Evolutionary conservation across 2,113 vertebrate species (phyloP).

Genomic region (Xenopus laevis): DNA sequence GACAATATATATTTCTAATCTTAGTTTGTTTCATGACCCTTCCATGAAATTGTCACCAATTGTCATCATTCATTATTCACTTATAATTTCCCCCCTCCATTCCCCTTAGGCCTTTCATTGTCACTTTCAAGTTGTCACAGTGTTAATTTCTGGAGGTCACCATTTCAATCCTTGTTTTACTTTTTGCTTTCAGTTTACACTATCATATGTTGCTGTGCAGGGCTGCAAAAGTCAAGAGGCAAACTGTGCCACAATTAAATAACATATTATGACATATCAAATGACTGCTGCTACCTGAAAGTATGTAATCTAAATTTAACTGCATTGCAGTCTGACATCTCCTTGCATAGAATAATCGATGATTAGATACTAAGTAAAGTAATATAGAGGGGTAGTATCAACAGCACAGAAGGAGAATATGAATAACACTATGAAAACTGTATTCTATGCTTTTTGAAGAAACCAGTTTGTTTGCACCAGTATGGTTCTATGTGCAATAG

Average conservation of each 20-base stretch:
- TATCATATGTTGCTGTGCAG: not conserved
- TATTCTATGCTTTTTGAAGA: too few relatives aligned
- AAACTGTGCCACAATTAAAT: not conserved
- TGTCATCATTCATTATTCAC: slow-evolving; percentile 19
- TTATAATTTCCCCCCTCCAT: not conserved
- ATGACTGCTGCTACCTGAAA: too few relatives aligned
- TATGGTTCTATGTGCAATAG: too few relatives aligned
- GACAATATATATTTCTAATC: slow-evolving; percentile 20
- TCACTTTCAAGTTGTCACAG: slow-evolving; percentile 25
- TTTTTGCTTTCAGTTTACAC: not conserved
- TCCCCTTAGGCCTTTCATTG: slow-evolving; percentile 21
- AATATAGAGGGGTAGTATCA: too few relatives aligned
- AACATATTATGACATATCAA: not conserved
- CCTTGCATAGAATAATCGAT: too few relatives aligned
- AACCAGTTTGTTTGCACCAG: too few relatives aligned
- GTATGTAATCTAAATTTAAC: too few relatives aligned
- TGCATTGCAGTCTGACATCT: too few relatives aligned
- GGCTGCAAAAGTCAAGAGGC: not conserved
- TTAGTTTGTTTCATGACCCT: slow-evolving; percentile 29
- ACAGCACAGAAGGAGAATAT: too few relatives aligned
- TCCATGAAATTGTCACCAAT: slow-evolving; percentile 25
- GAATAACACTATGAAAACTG: too few relatives aligned
- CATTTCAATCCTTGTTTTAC: slow-evolving; percentile 14
- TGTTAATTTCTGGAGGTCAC: slow-evolving; percentile 11
- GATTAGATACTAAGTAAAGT: too few relatives aligned